Evolutionary conservation across 2,113 vertebrate species (phyloP), one percentile per base, ranked within the genome.

Genomic region (Echinops telfairi): DNA sequence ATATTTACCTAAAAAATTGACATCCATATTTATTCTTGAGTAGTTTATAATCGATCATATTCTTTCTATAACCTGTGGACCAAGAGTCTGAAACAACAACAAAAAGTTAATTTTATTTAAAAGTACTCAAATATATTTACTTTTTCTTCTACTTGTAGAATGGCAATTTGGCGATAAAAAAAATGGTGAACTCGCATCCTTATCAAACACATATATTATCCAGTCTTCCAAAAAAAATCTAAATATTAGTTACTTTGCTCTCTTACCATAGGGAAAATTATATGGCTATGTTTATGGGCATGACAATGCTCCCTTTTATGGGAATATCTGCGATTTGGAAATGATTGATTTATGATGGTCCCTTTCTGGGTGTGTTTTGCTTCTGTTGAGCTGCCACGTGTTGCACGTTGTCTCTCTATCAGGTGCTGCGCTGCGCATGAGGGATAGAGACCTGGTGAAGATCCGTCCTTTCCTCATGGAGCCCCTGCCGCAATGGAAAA

Each of bases 291-390:
- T 2, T 57, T 4, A 40, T 11, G 10, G n/a, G 57, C 68, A 20
- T 57, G 33, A 47, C 57, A 19, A 3, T 73, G 20, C 57, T 66
- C 68, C 47, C 36, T 19, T 68, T 89, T 23, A 60, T 60, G 57
- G 87, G 82, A 71, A 33, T 87, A 89, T 91, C 88, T 27, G 68
- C 84, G 22, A 95, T 85, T 58, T 20, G 27, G 29, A 85, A 90
- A 79, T 0, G 17, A 68, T 9, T n/a, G 29, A 77, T 40, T 43
- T 36, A 60, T 3, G 38, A 25, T 12, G 3, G 15, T 36, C 81
- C 19, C 79, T 96, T 88, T 73, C 16, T 53, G 40, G 40, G 40
- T 53, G 1, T 58, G 22, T 38, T 58, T 38, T 66, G 16, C 57
- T 93, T 88, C 83, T 84, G 22, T 62, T 70, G 47, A 87, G 25